These are phyloP conservation scores for Novumbra hubbsi DNA, from an alignment of 2,797 vertebrate species.

Conservation along the genomic window DNA sequence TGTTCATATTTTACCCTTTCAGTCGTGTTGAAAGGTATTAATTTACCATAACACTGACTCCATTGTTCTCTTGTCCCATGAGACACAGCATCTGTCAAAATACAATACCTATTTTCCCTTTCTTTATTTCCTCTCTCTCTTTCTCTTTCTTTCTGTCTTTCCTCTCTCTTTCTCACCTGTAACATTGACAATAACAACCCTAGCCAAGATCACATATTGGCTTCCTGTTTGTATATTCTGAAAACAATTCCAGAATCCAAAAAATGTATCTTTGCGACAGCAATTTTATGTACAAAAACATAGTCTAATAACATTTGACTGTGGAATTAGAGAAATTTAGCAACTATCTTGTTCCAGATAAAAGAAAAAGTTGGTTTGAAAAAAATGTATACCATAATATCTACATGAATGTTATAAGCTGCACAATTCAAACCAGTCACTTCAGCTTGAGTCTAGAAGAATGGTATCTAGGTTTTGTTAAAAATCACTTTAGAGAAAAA, in stretches of 20 bases:
- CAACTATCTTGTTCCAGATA: too few species aligned
- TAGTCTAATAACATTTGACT: too few species aligned
- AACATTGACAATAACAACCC: neutral
- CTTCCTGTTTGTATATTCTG: too few species aligned
- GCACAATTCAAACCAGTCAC: slow-evolving; percentile 74
- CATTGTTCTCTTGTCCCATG: slow-evolving; percentile 52
- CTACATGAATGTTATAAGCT: slow-evolving; percentile 65
- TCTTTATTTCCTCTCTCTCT: neutral
- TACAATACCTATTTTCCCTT: slow-evolving; percentile 44
- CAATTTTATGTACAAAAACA: too few species aligned
- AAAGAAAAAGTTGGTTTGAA: too few species aligned
- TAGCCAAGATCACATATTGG: neutral
- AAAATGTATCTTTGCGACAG: too few species aligned
- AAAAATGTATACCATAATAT: neutral
- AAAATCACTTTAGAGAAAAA: slow-evolving; percentile 64
- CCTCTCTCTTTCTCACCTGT: neutral
- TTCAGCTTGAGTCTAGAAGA: slow-evolving; percentile 63
- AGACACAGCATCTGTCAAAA: slow-evolving; percentile 42
- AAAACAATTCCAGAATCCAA: too few species aligned
- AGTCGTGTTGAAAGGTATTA: slow-evolving; percentile 66
- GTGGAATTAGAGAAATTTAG: too few species aligned
- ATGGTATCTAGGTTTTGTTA: slow-evolving; percentile 57
- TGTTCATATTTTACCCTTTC: slow-evolving; percentile 70
- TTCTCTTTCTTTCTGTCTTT: neutral
- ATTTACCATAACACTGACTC: slow-evolving; percentile 55